Percentiles rank a stretch among this genome's conserved stretches.
Evolutionary conservation across 2,797 vertebrate genomes (phyloP).

Genomic region (Ispidina picta): DNA sequence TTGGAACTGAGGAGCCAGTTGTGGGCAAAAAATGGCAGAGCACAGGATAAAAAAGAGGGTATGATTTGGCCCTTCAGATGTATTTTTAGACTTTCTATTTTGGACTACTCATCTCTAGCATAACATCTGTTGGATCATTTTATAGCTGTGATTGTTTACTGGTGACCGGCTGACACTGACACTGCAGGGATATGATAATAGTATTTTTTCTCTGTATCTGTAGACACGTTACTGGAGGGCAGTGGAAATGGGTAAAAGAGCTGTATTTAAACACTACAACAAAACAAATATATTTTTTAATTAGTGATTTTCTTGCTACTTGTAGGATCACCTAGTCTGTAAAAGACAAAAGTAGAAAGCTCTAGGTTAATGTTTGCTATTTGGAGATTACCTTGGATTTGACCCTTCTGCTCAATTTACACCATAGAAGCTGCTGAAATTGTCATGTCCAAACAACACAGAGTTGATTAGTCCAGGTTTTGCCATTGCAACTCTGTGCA

Average conservation of each 20-base stretch:
- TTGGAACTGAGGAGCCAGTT: background rate
- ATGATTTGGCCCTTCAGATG: constrained; percentile 23
- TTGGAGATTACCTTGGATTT: constrained; percentile 46
- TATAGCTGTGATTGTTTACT: constrained; percentile 72
- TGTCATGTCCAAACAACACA: background rate
- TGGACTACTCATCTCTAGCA: constrained; percentile 64
- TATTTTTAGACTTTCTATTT: constrained; percentile 75
- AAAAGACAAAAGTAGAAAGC: constrained; percentile 27
- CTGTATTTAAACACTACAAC: background rate
- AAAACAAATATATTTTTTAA: background rate
- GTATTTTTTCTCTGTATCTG: constrained; percentile 21
- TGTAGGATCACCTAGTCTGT: background rate
- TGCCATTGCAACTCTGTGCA: background rate
- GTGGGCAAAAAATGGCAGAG: constrained; percentile 45
- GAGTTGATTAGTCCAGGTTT: background rate
- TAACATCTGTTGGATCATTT: constrained; percentile 73
- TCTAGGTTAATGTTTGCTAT: background rate
- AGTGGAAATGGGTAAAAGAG: rapidly evolving
- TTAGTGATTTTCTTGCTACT: background rate
- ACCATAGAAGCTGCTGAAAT: background rate
- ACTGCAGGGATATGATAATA: constrained; percentile 20
- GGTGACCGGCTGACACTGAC: constrained; percentile 47
- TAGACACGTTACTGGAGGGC: background rate
- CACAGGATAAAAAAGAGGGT: background rate
- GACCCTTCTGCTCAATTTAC: constrained; percentile 43